Conservation (phyloP, 2,113 vertebrate species). For the Puffinus mauretanicus region DNA sequence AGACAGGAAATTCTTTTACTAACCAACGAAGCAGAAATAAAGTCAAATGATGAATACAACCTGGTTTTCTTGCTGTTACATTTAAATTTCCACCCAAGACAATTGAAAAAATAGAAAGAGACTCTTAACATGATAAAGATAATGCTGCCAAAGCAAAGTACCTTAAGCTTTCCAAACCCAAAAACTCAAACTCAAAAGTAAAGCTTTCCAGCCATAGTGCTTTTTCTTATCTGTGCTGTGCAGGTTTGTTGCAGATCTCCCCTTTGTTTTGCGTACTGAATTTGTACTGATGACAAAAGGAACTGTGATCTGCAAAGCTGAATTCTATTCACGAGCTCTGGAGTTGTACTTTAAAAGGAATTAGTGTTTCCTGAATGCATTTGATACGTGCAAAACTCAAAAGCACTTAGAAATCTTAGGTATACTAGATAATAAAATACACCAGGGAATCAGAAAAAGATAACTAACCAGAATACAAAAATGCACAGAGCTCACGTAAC, state of each 20-base stretch:
- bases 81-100: not conserved
- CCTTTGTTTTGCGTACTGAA: not conserved
- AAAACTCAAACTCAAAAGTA: not conserved
- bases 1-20: slow-evolving; percentile 7
- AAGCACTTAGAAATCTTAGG: not conserved
- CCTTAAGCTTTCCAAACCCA: not conserved
- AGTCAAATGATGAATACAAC: not conserved
- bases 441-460: not conserved
- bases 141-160: not conserved
- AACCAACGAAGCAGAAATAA: not conserved
- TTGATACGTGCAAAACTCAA: not conserved
- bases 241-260: not conserved
- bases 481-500: not conserved
- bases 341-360: not conserved
- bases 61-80: not conserved
- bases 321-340: not conserved
- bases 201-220: not conserved
- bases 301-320: not conserved
- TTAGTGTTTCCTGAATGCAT: not conserved
- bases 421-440: not conserved
- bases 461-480: not conserved
- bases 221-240: not conserved
- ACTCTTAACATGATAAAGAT: not conserved
- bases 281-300: not conserved
- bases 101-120: not conserved